These are phyloP conservation scores for Actenoides hombroni DNA, from an alignment of 2,113 vertebrate genomes.

Conservation along the genomic window DNA sequence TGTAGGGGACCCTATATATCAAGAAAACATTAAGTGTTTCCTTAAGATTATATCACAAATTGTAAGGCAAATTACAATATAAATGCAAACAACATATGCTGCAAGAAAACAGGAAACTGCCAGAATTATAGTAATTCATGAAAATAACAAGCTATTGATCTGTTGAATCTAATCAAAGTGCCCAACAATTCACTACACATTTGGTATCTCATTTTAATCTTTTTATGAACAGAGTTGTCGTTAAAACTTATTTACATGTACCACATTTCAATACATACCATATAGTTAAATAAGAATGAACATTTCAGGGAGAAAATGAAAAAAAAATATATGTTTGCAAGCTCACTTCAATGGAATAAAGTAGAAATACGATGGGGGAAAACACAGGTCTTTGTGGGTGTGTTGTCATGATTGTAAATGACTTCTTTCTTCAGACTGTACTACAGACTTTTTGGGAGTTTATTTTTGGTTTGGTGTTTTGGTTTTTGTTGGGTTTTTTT, in stretches of 20 bases:
- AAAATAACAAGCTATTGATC: slow-evolving; percentile 47
- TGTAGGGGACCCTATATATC: not conserved
- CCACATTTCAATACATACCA: not conserved
- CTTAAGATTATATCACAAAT: not conserved
- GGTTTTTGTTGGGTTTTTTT: too few species aligned
- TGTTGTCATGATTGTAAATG: not conserved
- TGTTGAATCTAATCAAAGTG: slow-evolving; percentile 19
- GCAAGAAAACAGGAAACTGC: slow-evolving; percentile 14
- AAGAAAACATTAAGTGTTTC: not conserved
- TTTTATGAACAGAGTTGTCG: not conserved
- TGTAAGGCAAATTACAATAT: slow-evolving; percentile 38
- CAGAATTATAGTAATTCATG: slow-evolving; percentile 45
- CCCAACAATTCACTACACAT: slow-evolving; percentile 36
- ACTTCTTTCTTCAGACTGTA: not conserved
- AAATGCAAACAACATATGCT: slow-evolving; percentile 30
- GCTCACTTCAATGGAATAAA: not conserved
- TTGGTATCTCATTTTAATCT: not conserved
- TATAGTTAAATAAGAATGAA: not conserved
- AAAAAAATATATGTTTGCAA: not conserved
- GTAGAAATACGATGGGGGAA: not conserved
- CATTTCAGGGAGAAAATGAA: not conserved
- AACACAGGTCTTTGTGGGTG: not conserved
- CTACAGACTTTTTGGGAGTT: not conserved
- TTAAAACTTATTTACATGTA: slow-evolving; percentile 7
- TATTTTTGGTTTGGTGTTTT: too few species aligned